Conservation (phyloP, 2,113 vertebrate species). For the Mesocricetus auratus region DNA sequence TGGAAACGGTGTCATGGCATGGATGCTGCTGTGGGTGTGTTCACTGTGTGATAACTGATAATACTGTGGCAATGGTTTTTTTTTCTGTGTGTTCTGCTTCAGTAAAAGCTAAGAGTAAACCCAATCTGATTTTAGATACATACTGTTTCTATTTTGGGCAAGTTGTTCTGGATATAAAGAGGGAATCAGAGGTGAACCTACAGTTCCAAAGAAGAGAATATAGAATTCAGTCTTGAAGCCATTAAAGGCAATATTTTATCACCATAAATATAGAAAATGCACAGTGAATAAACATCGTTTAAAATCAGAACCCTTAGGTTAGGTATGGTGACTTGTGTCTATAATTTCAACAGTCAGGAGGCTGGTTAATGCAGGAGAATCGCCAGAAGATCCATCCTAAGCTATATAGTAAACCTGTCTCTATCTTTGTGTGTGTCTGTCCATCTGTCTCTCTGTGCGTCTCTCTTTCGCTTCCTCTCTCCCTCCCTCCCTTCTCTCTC, state of each 20-base stretch:
- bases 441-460: no score
- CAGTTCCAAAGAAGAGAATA: background rate
- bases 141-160: background rate
- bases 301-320: background rate
- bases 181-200: background rate
- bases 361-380: background rate
- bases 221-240: background rate
- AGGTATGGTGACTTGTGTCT: background rate
- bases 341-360: background rate
- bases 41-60: background rate
- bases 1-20: background rate
- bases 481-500: background rate
- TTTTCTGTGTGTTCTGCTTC: background rate
- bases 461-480: background rate
- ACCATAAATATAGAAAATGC: background rate
- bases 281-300: background rate
- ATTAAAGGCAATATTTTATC: background rate
- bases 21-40: background rate
- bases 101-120: constrained; percentile 44
- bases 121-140: background rate
- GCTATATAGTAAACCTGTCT: background rate
- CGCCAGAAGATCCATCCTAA: background rate
- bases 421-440: background rate
- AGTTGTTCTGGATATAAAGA: background rate
- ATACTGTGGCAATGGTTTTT: background rate